Evolutionary conservation across 2,888 invertebrate species (phyloP).

Genomic region (Agriopis aurantiaria): DNA sequence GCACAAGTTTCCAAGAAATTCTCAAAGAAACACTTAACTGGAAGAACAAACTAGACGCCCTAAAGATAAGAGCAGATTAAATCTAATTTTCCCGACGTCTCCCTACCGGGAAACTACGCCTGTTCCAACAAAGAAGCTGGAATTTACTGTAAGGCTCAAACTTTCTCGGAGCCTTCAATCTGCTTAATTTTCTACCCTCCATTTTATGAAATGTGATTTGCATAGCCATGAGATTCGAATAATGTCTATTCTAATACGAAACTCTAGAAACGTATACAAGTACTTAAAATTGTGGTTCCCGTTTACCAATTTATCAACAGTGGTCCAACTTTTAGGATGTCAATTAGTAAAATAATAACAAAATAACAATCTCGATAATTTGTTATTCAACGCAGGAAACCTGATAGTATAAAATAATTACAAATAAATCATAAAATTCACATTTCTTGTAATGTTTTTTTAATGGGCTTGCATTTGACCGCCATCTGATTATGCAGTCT

Average conservation of each 20-base stretch:
- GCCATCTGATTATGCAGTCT: no score
- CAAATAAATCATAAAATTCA: no score
- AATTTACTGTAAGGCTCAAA: slow-evolving; percentile 43
- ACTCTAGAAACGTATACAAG: background rate
- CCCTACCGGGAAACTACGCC: slow-evolving; percentile 43
- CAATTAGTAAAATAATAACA: no score
- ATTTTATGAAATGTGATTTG: slow-evolving; percentile 55
- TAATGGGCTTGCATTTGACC: no score
- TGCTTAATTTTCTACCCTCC: slow-evolving; percentile 54
- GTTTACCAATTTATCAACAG: no score
- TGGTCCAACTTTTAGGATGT: no score
- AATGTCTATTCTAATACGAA: slow-evolving; percentile 26
- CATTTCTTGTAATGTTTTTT: no score
- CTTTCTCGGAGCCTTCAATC: slow-evolving; percentile 53
- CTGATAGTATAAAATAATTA: no score
- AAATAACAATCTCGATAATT: no score
- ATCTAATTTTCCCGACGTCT: slow-evolving; percentile 43
- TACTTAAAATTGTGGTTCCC: no score
- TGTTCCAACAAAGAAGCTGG: slow-evolving; percentile 41
- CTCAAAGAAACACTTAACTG: slow-evolving; percentile 27
- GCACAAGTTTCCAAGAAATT: slow-evolving; percentile 22
- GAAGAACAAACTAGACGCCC: slow-evolving; percentile 30
- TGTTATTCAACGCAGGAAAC: no score
- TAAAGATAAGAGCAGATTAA: slow-evolving; percentile 39
- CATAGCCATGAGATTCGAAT: slow-evolving; percentile 46